A percentile compares a stretch with the other conserved stretches of the same genome.
Conservation (phyloP, 2,113 vertebrate species). For the Dasyprocta punctata region DNA sequence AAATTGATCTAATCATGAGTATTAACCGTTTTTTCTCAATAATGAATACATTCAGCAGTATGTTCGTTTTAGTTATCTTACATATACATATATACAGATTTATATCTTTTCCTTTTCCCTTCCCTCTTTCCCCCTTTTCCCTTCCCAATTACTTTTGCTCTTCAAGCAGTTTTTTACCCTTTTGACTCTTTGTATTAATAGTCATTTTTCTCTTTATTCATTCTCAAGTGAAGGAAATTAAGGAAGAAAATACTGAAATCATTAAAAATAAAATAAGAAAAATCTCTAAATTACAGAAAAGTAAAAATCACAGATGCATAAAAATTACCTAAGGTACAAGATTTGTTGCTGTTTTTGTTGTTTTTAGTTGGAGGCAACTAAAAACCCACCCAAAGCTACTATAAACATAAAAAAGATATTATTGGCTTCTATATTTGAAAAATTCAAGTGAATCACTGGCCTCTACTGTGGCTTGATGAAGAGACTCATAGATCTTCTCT, state of each 20-base stretch:
- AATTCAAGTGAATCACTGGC: neutral
- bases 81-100: no score
- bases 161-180: no score
- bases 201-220: neutral
- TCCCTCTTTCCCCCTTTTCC: no score
- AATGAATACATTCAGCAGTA: no score
- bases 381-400: slow-evolving; percentile 5
- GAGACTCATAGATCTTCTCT: neutral
- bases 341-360: slow-evolving; percentile 37
- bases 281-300: slow-evolving; percentile 19
- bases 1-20: no score
- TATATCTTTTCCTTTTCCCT: no score
- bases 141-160: no score
- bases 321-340: slow-evolving; percentile 28
- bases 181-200: neutral
- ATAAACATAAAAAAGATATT: slow-evolving; percentile 7
- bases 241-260: neutral
- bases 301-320: neutral
- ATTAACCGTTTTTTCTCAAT: no score
- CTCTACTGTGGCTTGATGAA: neutral
- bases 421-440: neutral
- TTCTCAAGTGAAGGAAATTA: slow-evolving; percentile 1
- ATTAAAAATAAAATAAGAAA: slow-evolving; percentile 47
- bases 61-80: no score
- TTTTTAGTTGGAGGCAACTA: neutral